phyloP scores from a whole-genome alignment of 2,113 vertebrate genomes.

The Ifrita kowaldi region DNA sequence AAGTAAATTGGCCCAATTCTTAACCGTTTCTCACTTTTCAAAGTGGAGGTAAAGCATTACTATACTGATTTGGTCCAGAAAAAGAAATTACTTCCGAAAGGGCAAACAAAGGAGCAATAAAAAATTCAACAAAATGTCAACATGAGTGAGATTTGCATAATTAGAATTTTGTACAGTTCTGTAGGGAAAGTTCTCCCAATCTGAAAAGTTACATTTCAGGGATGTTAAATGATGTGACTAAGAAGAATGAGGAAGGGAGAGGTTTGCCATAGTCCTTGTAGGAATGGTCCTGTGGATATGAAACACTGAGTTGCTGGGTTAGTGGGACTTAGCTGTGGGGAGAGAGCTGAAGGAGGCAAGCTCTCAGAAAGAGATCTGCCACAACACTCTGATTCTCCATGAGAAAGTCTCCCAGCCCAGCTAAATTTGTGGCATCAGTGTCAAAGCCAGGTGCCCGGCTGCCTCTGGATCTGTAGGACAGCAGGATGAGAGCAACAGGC shows the following conservation, averaged over 20 bases:
- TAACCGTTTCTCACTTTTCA: not conserved
- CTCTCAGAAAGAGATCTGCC: not conserved
- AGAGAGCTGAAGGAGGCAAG: not conserved
- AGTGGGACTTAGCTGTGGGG: not conserved
- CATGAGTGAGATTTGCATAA: slow-evolving; percentile 2
- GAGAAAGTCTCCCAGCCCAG: not conserved
- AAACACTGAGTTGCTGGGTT: not conserved
- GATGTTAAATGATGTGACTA: not conserved
- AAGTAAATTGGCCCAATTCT: not conserved
- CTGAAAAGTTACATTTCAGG: not conserved
- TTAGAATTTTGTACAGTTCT: slow-evolving; percentile 7
- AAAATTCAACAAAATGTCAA: not conserved
- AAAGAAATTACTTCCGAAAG: not conserved
- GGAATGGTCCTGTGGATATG: not conserved
- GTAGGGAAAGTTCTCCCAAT: not conserved
- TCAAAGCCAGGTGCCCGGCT: not conserved
- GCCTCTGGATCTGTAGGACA: not conserved
- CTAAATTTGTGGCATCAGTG: not conserved
- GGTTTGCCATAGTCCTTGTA: not conserved
- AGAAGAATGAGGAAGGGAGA: not conserved
- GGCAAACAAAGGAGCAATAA: not conserved
- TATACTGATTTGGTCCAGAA: not conserved
- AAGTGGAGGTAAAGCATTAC: not conserved
- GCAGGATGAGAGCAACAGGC: not conserved
- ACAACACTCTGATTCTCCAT: rapidly evolving